phyloP scores from a whole-genome alignment of 1,140 invertebrate species.

The Drosophila novamexicana region DNA sequence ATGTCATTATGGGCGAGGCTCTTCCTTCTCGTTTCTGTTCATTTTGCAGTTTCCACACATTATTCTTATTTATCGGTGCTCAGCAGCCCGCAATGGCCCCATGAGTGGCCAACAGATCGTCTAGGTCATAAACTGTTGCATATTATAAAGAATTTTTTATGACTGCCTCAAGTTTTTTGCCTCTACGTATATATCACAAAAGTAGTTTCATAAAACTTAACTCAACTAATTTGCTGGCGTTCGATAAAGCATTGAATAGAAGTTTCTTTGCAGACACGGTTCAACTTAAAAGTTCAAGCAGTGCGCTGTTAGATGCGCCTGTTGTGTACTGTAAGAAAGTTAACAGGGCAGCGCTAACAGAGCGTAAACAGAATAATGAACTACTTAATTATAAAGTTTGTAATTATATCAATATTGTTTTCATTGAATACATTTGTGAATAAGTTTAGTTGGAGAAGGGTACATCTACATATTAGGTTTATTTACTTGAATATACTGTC shows the following conservation, averaged over 20 bases:
- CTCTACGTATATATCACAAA: background rate
- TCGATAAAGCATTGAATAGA: constrained; percentile 1
- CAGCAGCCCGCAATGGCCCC: constrained; percentile 30
- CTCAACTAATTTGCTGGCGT: background rate
- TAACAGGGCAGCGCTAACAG: background rate
- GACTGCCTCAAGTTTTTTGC: constrained; percentile 8
- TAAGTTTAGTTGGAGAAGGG: no score
- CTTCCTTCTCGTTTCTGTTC: constrained; percentile 17
- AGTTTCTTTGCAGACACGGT: background rate
- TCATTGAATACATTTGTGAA: no score
- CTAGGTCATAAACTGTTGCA: constrained; percentile 44
- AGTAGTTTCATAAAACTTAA: background rate
- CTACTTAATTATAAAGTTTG: no score
- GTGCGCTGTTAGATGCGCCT: background rate
- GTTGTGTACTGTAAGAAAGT: background rate
- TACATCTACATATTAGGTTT: no score
- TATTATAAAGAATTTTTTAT: constrained; percentile 39
- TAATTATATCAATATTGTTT: background rate
- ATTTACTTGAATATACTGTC: no score
- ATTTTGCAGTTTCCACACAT: constrained; percentile 51
- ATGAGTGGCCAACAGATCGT: constrained; percentile 27
- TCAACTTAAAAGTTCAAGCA: background rate
- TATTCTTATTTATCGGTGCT: constrained; percentile 71
- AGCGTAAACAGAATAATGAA: no score
- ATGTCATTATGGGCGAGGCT: constrained; percentile 63